These are phyloP conservation scores for Ceratosolen solmsi DNA, from an alignment of 1,140 invertebrate genomes.

Conservation along the genomic window DNA sequence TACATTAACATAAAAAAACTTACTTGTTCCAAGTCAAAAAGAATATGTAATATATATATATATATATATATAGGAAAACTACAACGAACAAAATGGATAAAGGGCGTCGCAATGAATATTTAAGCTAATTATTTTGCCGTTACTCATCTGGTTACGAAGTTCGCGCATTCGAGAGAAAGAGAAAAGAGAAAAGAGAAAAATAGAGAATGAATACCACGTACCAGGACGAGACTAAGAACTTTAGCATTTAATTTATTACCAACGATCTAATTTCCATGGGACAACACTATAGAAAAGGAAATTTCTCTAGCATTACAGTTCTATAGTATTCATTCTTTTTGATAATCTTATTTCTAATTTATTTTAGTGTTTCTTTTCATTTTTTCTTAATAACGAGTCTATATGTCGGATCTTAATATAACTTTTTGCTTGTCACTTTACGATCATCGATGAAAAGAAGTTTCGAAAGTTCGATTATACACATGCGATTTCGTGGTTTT, in stretches of 20 bases:
- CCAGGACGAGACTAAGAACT: conserved; percentile 56
- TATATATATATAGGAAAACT: not conserved
- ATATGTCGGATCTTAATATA: not conserved
- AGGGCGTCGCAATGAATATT: conserved; percentile 59
- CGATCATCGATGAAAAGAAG: conserved; percentile 30
- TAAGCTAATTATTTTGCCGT: conserved; percentile 63
- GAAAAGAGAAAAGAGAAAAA: not conserved
- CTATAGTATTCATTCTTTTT: not conserved
- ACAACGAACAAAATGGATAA: not conserved
- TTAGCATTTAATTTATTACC: conserved; percentile 59
- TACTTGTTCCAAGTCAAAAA: not conserved
- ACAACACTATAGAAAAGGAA: conserved; percentile 46
- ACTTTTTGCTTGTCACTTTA: conserved; percentile 12
- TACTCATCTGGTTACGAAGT: conserved; percentile 60
- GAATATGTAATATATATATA: not conserved
- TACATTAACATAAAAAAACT: not conserved
- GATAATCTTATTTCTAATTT: conserved; percentile 13
- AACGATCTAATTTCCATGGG: conserved; percentile 57
- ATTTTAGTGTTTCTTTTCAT: too few relatives aligned
- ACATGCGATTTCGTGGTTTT: not conserved
- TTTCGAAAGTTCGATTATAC: conserved; percentile 4
- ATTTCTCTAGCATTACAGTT: not conserved
- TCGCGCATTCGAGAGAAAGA: conserved; percentile 29
- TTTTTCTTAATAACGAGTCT: conserved; percentile 28
- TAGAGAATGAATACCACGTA: conserved; percentile 33